Evolutionary conservation across 2,797 vertebrate genomes (phyloP).

Genomic region (Betta splendens): DNA sequence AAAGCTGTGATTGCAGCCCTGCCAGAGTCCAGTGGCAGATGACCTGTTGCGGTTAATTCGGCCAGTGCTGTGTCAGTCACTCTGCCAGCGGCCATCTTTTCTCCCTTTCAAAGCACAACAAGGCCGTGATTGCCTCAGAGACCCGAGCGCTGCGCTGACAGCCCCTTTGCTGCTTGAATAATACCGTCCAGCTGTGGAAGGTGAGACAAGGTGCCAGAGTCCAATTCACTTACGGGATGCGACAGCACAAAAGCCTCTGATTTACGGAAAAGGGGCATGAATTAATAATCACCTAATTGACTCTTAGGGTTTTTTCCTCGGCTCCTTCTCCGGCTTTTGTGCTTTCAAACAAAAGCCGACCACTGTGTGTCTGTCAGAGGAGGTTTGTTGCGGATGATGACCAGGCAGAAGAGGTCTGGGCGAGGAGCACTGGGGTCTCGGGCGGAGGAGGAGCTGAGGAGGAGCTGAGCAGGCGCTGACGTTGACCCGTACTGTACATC

Average conservation of each 20-base stretch:
- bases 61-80: slow-evolving; percentile 60
- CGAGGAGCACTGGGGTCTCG: slow-evolving; percentile 47
- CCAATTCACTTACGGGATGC: slow-evolving; percentile 95
- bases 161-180: slow-evolving; percentile 73
- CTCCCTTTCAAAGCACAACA: slow-evolving; percentile 62
- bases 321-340: slow-evolving; percentile 69
- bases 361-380: slow-evolving; percentile 85
- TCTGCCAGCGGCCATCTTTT: slow-evolving; percentile 58
- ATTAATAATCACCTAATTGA: slow-evolving; percentile 99
- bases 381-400: slow-evolving; percentile 71
- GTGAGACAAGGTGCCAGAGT: slow-evolving; percentile 85
- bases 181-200: slow-evolving; percentile 75
- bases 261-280: slow-evolving; percentile 98
- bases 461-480: slow-evolving; percentile 6
- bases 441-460: slow-evolving; percentile 7
- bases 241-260: slow-evolving; percentile 88
- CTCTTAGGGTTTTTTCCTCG: slow-evolving; percentile 72
- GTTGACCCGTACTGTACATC: slow-evolving; percentile 24
- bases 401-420: slow-evolving; percentile 56
- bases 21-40: slow-evolving; percentile 54
- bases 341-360: slow-evolving; percentile 86
- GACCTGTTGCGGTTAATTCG: slow-evolving; percentile 65
- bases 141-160: slow-evolving; percentile 61
- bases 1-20: slow-evolving; percentile 62
- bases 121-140: slow-evolving; percentile 71